Conservation (phyloP, 2,888 invertebrate genomes). For the Poecilobothrus nobilitatus region DNA sequence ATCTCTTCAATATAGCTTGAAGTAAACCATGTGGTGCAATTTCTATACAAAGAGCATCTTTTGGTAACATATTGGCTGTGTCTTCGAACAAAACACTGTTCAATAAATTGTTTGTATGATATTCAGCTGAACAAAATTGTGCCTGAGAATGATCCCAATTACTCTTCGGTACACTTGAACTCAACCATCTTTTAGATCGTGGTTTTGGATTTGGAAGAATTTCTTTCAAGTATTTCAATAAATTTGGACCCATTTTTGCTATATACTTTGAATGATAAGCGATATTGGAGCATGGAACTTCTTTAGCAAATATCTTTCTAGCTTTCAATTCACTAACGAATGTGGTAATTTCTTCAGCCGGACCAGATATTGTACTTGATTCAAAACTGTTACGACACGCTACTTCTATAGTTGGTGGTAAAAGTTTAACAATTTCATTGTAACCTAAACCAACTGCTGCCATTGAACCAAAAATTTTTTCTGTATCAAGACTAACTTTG, state of each 20-base stretch:
- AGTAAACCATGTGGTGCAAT: constrained; percentile 59
- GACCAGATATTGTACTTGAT: constrained; percentile 83
- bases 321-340: constrained; percentile 57
- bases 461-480: constrained; percentile 68
- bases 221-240: constrained; percentile 54
- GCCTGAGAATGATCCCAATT: constrained; percentile 61
- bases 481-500: constrained; percentile 60
- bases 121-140: constrained; percentile 63
- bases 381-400: constrained; percentile 80
- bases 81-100: constrained; percentile 53
- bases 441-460: constrained; percentile 72
- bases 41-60: constrained; percentile 55
- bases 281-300: constrained; percentile 75
- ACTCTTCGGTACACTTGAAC: constrained; percentile 64
- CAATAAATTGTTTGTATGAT: constrained; percentile 75
- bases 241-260: constrained; percentile 53
- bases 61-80: constrained; percentile 51
- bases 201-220: constrained; percentile 57
- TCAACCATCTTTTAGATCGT: constrained; percentile 70
- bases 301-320: constrained; percentile 67
- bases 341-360: constrained; percentile 54
- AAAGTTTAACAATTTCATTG: constrained; percentile 48
- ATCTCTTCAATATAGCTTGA: constrained; percentile 56
- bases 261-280: constrained; percentile 83
- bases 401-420: constrained; percentile 67